These are phyloP conservation scores for Drosophila aff. DNA, from an alignment of 1,140 invertebrate species.

Conservation along the genomic window DNA sequence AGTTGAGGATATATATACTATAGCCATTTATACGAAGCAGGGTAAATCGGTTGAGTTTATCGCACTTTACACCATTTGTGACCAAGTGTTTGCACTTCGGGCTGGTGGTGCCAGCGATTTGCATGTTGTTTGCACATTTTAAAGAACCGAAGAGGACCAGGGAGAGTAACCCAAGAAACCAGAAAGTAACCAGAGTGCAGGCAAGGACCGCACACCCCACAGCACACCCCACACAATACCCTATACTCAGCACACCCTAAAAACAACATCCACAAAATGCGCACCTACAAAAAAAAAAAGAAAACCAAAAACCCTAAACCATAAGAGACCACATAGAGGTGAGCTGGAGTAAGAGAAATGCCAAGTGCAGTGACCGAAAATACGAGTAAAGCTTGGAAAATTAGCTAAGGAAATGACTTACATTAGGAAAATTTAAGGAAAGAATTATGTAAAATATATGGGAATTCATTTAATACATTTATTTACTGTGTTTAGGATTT, in stretches of 20 bases:
- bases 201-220: background rate
- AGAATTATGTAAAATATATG: background rate
- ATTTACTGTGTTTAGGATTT: background rate
- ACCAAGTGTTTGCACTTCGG: constrained; percentile 33
- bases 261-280: constrained; percentile 1
- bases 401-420: background rate
- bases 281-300: background rate
- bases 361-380: constrained; percentile 4
- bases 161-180: constrained; percentile 15
- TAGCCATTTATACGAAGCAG: background rate
- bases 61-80: constrained; percentile 45
- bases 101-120: constrained; percentile 25
- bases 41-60: constrained; percentile 27
- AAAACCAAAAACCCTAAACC: constrained; percentile 2
- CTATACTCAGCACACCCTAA: background rate
- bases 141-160: constrained; percentile 22
- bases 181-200: constrained; percentile 15
- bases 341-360: background rate
- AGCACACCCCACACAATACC: background rate
- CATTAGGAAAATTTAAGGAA: background rate
- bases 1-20: background rate
- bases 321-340: constrained; percentile 23
- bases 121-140: constrained; percentile 53
- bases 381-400: background rate
- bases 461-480: background rate